Base-by-base conservation (phyloP, 37 sponge, comb jelly and placozoan genomes). In the Aplysina aerophoba region DNA sequence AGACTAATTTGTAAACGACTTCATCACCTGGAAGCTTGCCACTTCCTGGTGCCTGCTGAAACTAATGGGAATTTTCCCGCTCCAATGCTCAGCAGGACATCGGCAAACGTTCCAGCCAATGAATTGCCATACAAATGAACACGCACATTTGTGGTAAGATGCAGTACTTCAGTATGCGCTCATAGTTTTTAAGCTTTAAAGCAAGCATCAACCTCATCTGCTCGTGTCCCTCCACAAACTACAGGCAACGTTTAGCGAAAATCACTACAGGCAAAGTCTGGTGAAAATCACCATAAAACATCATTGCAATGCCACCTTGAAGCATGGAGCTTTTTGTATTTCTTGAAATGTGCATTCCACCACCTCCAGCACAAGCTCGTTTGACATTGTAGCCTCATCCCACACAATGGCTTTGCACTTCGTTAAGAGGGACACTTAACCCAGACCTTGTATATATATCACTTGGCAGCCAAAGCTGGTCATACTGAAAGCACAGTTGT, bases 241-340 rank as follows among this genome's bases (percentile, higher is more conserved):
- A 86, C 80, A 21, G 87, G 87, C 22, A 81, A 57, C 3, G 81
- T 86, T 38, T 86, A 66, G 8, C 81, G 37, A 56, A 79, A 80
- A 31, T 86, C 87, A 35, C 87, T 81, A 59, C 66, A 62, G 16
- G n/a, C n/a, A n/a, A n/a, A n/a, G n/a, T n/a, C n/a, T n/a, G n/a
- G n/a, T n/a, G n/a, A n/a, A n/a, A n/a, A n/a, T n/a, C n/a, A n/a
- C n/a, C n/a, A n/a, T n/a, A n/a, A n/a, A 84, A 79, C 35, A 86
- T 25, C 31, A 69, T 55, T 79, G 57, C 24, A 21, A 84, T 64
- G 68, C 87, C 80, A 63, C 87, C 81, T 8, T 44, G 38, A 1
- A 55, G 87, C 15, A 17, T 28, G n/a, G 25, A 20, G 25, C 6
- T 77, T 3, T 5, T 31, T 0, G 53, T 25, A 85, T 16, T 6